A percentile compares a stretch with the other conserved stretches of the same genome.
These are phyloP conservation scores for Salvelinus fontinalis DNA, from an alignment of 2,113 vertebrate genomes.

Conservation along the genomic window DNA sequence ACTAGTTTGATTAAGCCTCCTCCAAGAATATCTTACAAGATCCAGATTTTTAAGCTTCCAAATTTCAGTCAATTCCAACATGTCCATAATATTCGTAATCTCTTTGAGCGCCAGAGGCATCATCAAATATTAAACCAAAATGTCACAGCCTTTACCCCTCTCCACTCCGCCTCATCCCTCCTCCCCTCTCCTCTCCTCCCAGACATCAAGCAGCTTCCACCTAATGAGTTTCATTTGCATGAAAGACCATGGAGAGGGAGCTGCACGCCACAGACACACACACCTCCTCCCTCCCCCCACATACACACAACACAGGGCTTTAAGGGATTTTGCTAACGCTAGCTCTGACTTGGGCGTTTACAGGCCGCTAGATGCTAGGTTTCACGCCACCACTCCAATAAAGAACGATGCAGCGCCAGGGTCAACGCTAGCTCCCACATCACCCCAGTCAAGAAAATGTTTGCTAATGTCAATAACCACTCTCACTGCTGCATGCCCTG, in stretches of 20 bases:
- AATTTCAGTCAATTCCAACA: no score
- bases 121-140: slow-evolving; percentile 61
- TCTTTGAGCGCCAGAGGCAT: not conserved
- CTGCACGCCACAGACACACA: slow-evolving; percentile 1
- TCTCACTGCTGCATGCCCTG: not conserved
- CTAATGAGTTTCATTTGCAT: slow-evolving; percentile 63
- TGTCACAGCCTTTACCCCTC: slow-evolving; percentile 19
- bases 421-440: not conserved
- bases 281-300: not conserved
- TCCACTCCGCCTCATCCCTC: slow-evolving; percentile 7
- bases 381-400: not conserved
- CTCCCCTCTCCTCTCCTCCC: slow-evolving; percentile 20
- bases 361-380: not conserved
- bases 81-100: no score
- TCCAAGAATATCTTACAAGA: no score
- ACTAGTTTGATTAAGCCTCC: no score
- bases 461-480: not conserved
- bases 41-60: no score
- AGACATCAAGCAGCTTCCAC: slow-evolving; percentile 48
- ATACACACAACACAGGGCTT: not conserved
- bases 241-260: slow-evolving; percentile 44
- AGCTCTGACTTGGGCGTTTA: not conserved
- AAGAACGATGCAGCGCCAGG: not conserved
- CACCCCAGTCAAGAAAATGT: not conserved
- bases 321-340: not conserved